phyloP scores from a whole-genome alignment of 2,888 invertebrate species.

The Lepidocyrtoides sp. region DNA sequence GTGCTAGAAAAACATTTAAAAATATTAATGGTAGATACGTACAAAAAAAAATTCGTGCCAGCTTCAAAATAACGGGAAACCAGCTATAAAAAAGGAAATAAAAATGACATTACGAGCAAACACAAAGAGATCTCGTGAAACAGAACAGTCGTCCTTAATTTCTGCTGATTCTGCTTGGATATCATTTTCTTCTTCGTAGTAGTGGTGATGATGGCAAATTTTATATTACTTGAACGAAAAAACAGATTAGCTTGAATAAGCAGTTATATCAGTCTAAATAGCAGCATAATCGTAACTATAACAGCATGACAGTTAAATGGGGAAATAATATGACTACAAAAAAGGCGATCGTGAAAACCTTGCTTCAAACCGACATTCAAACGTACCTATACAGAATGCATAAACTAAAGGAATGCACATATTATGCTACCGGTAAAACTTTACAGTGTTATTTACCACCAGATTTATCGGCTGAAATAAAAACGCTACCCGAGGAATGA shows the following conservation, averaged over 20 bases:
- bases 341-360: no score
- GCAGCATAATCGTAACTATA: no score
- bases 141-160: neutral
- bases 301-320: no score
- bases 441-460: no score
- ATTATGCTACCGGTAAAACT: no score
- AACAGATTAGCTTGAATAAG: neutral
- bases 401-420: no score
- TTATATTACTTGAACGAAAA: conserved; percentile 11
- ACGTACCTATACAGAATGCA: no score
- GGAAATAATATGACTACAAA: no score
- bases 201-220: neutral
- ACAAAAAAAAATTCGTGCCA: neutral
- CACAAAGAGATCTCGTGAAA: neutral
- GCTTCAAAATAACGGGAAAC: neutral
- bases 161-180: neutral
- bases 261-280: neutral
- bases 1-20: neutral
- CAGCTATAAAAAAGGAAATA: neutral
- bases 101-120: conserved; percentile 27
- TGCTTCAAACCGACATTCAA: no score
- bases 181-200: neutral
- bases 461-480: no score
- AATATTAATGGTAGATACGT: neutral
- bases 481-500: no score